Base-by-base conservation (phyloP, 2,113 vertebrate genomes). In the Dromaius novaehollandiae region DNA sequence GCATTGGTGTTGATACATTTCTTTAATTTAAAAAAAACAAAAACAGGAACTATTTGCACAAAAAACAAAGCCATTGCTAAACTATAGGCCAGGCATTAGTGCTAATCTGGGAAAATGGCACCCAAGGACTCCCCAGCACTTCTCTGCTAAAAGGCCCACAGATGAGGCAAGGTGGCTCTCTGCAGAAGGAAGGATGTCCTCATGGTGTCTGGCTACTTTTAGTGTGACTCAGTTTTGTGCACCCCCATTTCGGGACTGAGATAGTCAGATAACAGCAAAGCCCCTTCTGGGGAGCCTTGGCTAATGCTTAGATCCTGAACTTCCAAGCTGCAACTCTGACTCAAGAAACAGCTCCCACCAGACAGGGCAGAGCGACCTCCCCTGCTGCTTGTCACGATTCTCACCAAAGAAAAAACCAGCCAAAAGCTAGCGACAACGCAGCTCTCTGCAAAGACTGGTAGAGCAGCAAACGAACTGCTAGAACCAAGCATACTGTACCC, bases 401-500 rank as follows among this genome's bases (percentile, higher is more conserved):
- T 46, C 21, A 30, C 20, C 26, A 28, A 69, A 89, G 32, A 26
- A 63, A 60, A 88, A 8, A 32, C 46, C 1, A 16, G 25, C 69
- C 48, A 36, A 48, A 46, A 90, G 60, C 36, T 30, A 21, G 3
- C 3, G 5, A 38, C 38, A 55, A 6, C 2, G 9, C 44, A 68
- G 51, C 24, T 11, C 30, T 44, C 46, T 40, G 26, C 55, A 86
- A 36, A 58, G 40, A 21, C 34, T 19, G 6, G 56, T 7, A 48
- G 44, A 46, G 55, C 60, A 28, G 46, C 50, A 36, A 46, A 56
- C 22, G 11, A 76, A 38, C 0, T 0, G 55, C 48, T 50, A 18
- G 61, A 71, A 36, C 56, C 13, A 34, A 3, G 0, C 58, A 5
- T 0, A 0, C 71, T 79, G 83, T 75, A 32, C 28, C 32, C 68